Conservation (phyloP, 2,113 vertebrate species). For the Plestiodon gilberti region DNA sequence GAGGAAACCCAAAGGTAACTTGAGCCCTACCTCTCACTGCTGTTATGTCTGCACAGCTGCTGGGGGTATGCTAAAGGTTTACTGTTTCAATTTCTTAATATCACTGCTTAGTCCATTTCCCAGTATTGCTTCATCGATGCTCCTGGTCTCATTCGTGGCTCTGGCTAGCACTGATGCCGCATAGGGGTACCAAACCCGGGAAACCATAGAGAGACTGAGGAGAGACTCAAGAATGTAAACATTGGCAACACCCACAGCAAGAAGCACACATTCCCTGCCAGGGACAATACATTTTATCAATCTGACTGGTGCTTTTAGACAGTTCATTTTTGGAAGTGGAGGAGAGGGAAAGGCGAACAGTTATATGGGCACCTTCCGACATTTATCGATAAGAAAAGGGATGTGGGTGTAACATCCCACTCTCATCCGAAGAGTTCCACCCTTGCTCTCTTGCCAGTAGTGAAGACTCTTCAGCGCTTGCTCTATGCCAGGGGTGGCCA, state of each 20-base stretch:
- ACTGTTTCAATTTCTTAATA: background rate
- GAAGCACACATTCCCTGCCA: background rate
- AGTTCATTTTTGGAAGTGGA: background rate
- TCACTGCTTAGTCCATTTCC: background rate
- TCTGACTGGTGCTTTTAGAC: background rate
- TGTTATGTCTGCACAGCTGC: background rate
- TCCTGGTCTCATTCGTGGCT: background rate
- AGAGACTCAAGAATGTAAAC: background rate
- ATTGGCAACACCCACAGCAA: background rate
- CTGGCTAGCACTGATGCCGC: background rate
- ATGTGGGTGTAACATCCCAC: background rate
- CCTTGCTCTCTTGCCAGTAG: background rate
- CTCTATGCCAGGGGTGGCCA: no score
- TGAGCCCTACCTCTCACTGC: background rate
- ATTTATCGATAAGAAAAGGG: background rate
- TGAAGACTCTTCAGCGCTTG: background rate
- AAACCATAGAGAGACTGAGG: background rate
- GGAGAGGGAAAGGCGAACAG: background rate
- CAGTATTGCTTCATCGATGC: background rate
- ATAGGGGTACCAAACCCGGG: background rate
- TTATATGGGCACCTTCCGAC: background rate
- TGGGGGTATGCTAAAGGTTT: background rate
- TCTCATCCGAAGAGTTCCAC: background rate
- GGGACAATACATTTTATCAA: background rate
- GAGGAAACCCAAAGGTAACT: background rate